Evolutionary conservation across 2,888 invertebrate species (phyloP), one percentile per base, ranked within the genome.

Genomic region (Agonopterix subpropinquella): DNA sequence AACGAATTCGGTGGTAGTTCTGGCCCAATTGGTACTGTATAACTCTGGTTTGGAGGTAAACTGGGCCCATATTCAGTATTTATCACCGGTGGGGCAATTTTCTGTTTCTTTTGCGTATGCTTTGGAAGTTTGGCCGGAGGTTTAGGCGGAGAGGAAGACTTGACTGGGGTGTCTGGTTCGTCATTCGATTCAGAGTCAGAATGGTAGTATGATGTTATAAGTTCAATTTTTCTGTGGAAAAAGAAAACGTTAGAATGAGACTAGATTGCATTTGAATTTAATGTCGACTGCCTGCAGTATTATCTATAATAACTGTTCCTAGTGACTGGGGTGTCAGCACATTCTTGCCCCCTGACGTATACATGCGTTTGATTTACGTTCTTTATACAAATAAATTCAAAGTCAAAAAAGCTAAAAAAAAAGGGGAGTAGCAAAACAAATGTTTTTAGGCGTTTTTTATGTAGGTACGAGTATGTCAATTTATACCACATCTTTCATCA

Each of bases 171-270:
- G 8, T 80, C 80, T 0, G 69, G 49, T 56, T 89, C 89, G 42
- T 89, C 86, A 47, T 90, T 89, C 0, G 90, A 89, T 47, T 90
- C 90, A 0, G 90, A 90, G 48, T 89, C 90, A 0, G 90, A 89
- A 57, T 90, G 80, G 64, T 84, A 79, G 58, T 85, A 90, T 28
- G 90, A 90, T 13, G 90, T 90, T 49, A 90, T 90, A 41, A 90
- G 65, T 71, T 90, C 90, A 57, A 90, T 90, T 82, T 87, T 90
- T 50, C 90, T 90, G 79, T 13, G 73, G 70, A 49, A 49, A 52
- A 7, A 37, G 37, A 43, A 3, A 11, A 18, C n/a, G 28, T 28
- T 5, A 5, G 7, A 4, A 7, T 28, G 28, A 28, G 28, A 28
- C 28, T 18, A 4, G 18, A 18, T 18, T 4, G 18, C 4, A 3